phyloP scores from a whole-genome alignment of 2,888 invertebrate species.

The Scaptomyza cyrtandrae region DNA sequence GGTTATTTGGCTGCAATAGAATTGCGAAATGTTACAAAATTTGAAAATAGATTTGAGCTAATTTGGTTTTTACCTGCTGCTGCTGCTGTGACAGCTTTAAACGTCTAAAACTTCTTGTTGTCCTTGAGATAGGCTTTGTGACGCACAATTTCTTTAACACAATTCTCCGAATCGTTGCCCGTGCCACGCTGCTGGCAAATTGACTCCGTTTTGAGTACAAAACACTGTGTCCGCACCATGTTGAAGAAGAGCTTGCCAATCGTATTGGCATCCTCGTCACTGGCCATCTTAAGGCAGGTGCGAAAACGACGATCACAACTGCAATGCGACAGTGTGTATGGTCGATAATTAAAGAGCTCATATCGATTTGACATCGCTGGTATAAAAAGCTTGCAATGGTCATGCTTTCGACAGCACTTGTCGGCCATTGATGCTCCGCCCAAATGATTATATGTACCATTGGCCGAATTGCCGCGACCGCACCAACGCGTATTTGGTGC shows the following conservation, averaged over 20 bases:
- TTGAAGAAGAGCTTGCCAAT: slow-evolving; percentile 98
- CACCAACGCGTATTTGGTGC: slow-evolving; percentile 98
- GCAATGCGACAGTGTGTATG: slow-evolving; percentile 96
- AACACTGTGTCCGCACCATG: slow-evolving; percentile 97
- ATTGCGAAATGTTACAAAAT: background rate
- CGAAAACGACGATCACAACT: slow-evolving; percentile 96
- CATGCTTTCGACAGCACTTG: slow-evolving; percentile 94
- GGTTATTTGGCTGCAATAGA: slow-evolving; percentile 5
- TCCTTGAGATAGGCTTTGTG: slow-evolving; percentile 91
- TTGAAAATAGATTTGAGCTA: background rate
- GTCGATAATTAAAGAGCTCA: slow-evolving; percentile 94
- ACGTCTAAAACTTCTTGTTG: slow-evolving; percentile 85
- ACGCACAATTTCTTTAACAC: slow-evolving; percentile 88
- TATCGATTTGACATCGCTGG: slow-evolving; percentile 93
- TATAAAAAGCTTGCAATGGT: slow-evolving; percentile 94
- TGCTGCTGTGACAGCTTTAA: background rate
- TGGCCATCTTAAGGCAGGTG: slow-evolving; percentile 94
- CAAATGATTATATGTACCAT: slow-evolving; percentile 90
- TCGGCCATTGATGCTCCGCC: slow-evolving; percentile 94
- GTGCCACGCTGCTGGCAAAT: slow-evolving; percentile 92
- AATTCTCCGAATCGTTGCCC: slow-evolving; percentile 87
- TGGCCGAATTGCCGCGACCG: slow-evolving; percentile 93
- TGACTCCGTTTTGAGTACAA: slow-evolving; percentile 91
- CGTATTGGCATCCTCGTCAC: slow-evolving; percentile 93
- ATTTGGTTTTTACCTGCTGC: slow-evolving; percentile 17